Percentiles rank a stretch among this genome's conserved stretches.
Evolutionary conservation across 2,888 invertebrate genomes (phyloP).

Genomic region (Fragum sueziense): DNA sequence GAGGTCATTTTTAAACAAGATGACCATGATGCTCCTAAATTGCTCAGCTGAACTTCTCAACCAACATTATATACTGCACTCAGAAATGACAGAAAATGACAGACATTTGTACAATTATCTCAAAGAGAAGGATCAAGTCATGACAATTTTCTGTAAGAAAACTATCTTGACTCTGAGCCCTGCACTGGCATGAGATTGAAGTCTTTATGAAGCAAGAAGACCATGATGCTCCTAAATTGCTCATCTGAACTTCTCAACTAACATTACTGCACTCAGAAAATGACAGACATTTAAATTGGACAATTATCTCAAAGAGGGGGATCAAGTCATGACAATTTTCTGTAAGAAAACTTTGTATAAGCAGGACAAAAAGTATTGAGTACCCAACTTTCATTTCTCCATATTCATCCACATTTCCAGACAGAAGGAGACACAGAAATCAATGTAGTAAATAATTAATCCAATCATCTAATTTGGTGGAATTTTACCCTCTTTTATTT

Average conservation of each 20-base stretch:
- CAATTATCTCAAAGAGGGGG: no score
- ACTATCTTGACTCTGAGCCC: no score
- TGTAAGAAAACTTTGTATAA: no score
- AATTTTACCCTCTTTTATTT: no score
- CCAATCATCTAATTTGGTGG: constrained; percentile 8
- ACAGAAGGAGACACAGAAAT: constrained; percentile 4
- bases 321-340: no score
- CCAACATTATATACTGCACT: neutral
- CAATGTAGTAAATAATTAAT: constrained; percentile 18
- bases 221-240: neutral
- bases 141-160: no score
- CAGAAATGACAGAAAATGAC: constrained; percentile 8
- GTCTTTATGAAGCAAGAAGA: no score
- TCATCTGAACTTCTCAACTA: neutral
- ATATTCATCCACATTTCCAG: neutral
- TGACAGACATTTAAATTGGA: neutral
- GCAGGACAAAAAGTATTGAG: neutral
- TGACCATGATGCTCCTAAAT: neutral
- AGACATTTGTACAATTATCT: neutral
- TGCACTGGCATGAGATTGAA: no score
- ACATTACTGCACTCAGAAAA: neutral
- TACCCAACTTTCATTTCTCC: neutral
- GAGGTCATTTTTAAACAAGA: no score
- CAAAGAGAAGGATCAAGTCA: no score
- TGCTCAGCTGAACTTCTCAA: neutral